Evolutionary conservation across 2,113 vertebrate species (phyloP).

Genomic region (Lagopus muta): DNA sequence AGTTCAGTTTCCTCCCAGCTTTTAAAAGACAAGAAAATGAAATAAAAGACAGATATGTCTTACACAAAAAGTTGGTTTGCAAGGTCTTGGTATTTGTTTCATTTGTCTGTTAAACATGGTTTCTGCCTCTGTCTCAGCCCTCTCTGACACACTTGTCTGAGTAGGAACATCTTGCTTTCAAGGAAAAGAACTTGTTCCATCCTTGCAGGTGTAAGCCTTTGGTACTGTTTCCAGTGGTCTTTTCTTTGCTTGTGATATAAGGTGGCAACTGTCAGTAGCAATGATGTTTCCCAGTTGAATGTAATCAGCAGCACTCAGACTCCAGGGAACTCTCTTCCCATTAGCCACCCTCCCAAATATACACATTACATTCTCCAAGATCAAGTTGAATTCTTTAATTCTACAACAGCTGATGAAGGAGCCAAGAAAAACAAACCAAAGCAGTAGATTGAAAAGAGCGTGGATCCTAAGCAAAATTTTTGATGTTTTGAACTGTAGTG

Average conservation of each 20-base stretch:
- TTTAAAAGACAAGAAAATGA: fast-evolving
- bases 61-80: not conserved
- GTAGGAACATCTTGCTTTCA: not conserved
- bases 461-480: not conserved
- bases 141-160: not conserved
- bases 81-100: not conserved
- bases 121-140: not conserved
- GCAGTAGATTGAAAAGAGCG: not conserved
- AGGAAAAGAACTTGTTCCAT: not conserved
- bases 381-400: not conserved
- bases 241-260: not conserved
- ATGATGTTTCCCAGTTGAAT: not conserved
- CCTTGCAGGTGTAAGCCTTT: not conserved
- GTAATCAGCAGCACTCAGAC: not conserved
- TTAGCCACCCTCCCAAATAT: not conserved
- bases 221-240: constrained; percentile 9
- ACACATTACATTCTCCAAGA: not conserved
- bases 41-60: not conserved
- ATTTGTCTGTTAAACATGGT: not conserved
- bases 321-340: not conserved
- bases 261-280: constrained; percentile 32
- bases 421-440: not conserved
- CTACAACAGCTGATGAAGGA: not conserved
- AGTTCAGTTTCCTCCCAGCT: not conserved
- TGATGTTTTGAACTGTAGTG: not conserved